These are phyloP conservation scores for Physella acuta DNA, from an alignment of 1,140 invertebrate genomes.

Conservation along the genomic window DNA sequence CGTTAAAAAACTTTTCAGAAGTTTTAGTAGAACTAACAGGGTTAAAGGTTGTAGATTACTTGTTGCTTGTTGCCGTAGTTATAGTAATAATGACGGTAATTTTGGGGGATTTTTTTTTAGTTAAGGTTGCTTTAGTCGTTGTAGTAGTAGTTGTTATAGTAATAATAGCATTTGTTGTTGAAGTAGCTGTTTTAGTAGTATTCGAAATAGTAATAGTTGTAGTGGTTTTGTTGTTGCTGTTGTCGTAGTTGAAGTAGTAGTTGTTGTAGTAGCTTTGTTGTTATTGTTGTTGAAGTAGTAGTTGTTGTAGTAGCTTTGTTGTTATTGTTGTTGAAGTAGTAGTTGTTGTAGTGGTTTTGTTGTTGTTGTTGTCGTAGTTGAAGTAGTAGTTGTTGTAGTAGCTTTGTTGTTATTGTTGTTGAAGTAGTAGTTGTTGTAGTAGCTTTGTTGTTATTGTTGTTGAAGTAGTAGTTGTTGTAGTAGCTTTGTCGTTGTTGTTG, in stretches of 20 bases:
- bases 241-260: too few relatives aligned
- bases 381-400: too few relatives aligned
- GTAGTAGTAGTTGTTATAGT: background rate
- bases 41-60: background rate
- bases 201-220: background rate
- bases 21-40: background rate
- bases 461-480: constrained; percentile 5
- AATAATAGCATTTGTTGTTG: constrained; percentile 1
- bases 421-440: too few relatives aligned
- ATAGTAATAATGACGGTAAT: background rate
- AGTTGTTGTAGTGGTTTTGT: too few relatives aligned
- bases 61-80: background rate
- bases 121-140: background rate
- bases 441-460: too few relatives aligned
- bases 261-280: too few relatives aligned
- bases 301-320: too few relatives aligned
- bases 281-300: too few relatives aligned
- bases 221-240: too few relatives aligned
- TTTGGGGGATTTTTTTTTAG: background rate
- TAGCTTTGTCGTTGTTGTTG: background rate
- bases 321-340: too few relatives aligned
- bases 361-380: too few relatives aligned
- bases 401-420: too few relatives aligned
- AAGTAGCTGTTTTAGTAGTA: background rate
- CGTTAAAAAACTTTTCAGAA: background rate